Evolutionary conservation across 1,140 invertebrate genomes (phyloP).

Genomic region (Lerema accius): DNA sequence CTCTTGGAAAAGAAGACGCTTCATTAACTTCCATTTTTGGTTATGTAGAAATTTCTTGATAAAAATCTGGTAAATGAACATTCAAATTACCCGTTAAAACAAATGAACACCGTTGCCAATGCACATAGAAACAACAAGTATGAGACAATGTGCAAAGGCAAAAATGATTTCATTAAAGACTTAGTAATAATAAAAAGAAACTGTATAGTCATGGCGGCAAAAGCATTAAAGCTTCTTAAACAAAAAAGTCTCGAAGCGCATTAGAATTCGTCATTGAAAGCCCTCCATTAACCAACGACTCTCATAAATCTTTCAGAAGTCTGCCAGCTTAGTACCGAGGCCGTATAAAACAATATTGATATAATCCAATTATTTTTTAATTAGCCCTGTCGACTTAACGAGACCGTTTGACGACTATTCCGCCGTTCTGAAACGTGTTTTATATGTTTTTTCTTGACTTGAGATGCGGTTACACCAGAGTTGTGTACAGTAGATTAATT

Average conservation of each 20-base stretch:
- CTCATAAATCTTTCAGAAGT: neutral
- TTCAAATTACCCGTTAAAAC: too few species aligned
- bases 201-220: neutral
- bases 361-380: conserved; percentile 48
- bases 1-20: too few species aligned
- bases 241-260: neutral
- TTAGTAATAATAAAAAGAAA: neutral
- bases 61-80: too few species aligned
- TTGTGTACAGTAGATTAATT: neutral
- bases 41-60: too few species aligned
- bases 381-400: conserved; percentile 39
- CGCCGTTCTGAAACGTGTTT: conserved; percentile 38
- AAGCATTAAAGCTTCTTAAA: neutral
- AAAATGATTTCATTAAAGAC: too few species aligned
- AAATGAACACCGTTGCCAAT: too few species aligned
- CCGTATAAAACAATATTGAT: conserved; percentile 35
- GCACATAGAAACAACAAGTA: too few species aligned
- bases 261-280: neutral
- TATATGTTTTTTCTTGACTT: conserved; percentile 35
- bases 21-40: too few species aligned
- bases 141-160: too few species aligned
- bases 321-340: neutral
- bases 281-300: neutral
- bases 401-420: conserved; percentile 35
- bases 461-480: conserved; percentile 6